Percentiles rank a stretch among this genome's conserved stretches.
phyloP scores from a whole-genome alignment of 2,797 vertebrate genomes.

The Siniperca obscura region DNA sequence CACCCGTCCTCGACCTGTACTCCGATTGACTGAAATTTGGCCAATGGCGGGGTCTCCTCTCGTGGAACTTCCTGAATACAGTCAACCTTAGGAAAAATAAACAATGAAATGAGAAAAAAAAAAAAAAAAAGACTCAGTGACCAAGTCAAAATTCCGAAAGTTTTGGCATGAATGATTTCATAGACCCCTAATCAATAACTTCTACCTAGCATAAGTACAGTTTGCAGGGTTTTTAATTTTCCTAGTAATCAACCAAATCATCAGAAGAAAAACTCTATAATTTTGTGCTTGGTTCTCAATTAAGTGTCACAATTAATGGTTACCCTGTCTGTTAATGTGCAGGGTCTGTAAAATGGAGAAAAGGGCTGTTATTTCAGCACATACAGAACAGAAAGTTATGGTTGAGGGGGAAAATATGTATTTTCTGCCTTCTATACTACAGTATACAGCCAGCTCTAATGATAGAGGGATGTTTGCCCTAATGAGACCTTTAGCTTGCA shows the following conservation, averaged over 20 bases:
- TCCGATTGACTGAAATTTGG: constrained; percentile 99
- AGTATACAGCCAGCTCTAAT: constrained; percentile 44
- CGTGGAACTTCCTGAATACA: constrained; percentile 95
- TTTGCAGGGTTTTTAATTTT: constrained; percentile 3
- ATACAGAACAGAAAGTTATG: constrained; percentile 16
- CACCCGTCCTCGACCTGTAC: constrained; percentile 99
- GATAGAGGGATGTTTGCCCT: constrained; percentile 27
- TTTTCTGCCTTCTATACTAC: background rate
- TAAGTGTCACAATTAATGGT: constrained; percentile 16
- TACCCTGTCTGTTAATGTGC: constrained; percentile 20
- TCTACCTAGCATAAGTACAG: background rate
- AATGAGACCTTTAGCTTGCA: constrained; percentile 42
- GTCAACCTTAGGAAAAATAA: constrained; percentile 91
- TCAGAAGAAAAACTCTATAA: background rate
- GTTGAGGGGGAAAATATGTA: constrained; percentile 13
- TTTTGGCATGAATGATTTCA: background rate
- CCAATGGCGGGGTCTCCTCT: constrained; percentile 93
- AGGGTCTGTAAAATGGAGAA: constrained; percentile 45
- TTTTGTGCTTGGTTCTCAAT: constrained; percentile 20
- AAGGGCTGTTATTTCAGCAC: constrained; percentile 28
- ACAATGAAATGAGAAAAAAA: constrained; percentile 41
- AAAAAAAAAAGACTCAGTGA: background rate
- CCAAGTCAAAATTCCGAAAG: background rate
- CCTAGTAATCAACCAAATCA: constrained; percentile 20
- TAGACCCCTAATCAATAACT: background rate